Evolutionary conservation across 2,888 invertebrate species (phyloP), one percentile per base, ranked within the genome.

Genomic region (Liodrosophila aerea): DNA sequence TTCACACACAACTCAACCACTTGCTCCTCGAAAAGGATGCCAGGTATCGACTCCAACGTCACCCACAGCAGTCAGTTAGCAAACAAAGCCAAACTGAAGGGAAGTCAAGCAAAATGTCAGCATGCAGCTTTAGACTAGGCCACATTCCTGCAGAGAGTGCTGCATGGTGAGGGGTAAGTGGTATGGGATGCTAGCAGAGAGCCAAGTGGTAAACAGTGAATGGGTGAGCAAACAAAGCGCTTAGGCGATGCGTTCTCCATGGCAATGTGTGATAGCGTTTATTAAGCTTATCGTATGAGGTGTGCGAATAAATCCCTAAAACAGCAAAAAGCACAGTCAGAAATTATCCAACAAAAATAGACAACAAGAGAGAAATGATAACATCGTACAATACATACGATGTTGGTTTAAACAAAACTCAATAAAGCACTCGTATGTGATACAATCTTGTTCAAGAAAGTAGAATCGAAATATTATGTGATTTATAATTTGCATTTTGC

Each of bases 201-300:
- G n/a, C 22, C 7, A 16, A 16, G n/a, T 15, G 39, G 27, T 2
- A n/a, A 7, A 15, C 2, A 13, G 16, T 36, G 52, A 68, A 76
- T 61, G 65, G n/a, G 49, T 60, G 37, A 43, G 53, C 64, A 78
- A 76, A 76, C 76, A 83, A 22, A 68, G 60, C 59, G 54, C 64
- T 68, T 60, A 45, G 44, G 34, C 57, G 45, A 59, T 78, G 64
- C 49, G 58, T 50, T 61, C 41, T 49, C 36, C 54, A 56, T 41
- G 60, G 41, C 31, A 34, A 15, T 47, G 50, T 54, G 54, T 47
- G 36, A 57, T 67, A 45, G 30, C 44, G 33, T 43, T 51, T 51
- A 67, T 72, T 56, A 50, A 44, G 69, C 58, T n/a, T n/a, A n/a
- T n/a, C n/a, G 58, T 63, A 29, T 67, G 69, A 56, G 44, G 51